Conservation (phyloP, 2,888 invertebrate species). For the Macrostomum cliftonense region DNA sequence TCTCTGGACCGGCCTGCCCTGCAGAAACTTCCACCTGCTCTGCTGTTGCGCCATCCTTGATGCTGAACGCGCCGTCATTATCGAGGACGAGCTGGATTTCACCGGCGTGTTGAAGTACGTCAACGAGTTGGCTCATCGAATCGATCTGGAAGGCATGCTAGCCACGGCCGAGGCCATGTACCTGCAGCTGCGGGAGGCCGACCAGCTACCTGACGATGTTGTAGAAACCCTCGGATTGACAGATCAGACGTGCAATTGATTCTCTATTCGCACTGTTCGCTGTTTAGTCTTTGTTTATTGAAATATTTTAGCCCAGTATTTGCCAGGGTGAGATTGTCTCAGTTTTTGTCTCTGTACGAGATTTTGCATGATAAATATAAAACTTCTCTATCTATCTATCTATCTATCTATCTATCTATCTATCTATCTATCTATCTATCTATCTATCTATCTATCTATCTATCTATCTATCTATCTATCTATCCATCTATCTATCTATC, state of each 20-base stretch:
- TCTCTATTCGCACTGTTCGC: too few species aligned
- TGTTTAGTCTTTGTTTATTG: too few species aligned
- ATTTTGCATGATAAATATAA: too few species aligned
- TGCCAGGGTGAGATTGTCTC: too few species aligned
- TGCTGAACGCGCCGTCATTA: constrained; percentile 63
- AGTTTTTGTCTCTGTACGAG: too few species aligned
- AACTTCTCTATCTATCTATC: too few species aligned
- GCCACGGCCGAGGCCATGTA: constrained; percentile 77
- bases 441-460: too few species aligned
- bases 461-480: too few species aligned
- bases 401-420: too few species aligned
- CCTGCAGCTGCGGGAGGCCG: constrained; percentile 49
- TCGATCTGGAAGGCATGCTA: constrained; percentile 61
- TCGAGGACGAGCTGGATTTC: constrained; percentile 28
- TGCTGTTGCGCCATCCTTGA: constrained; percentile 79
- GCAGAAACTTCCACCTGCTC: constrained; percentile 81
- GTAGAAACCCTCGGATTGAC: constrained; percentile 24
- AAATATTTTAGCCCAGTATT: too few species aligned
- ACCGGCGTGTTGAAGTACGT: constrained; percentile 51
- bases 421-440: too few species aligned
- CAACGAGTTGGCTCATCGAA: constrained; percentile 71
- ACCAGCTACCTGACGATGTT: constrained; percentile 23
- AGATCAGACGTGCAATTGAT: constrained; percentile 8
- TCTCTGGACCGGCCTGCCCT: constrained; percentile 79
- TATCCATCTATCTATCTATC: too few species aligned